Evolutionary conservation across 1,140 invertebrate species (phyloP).

Genomic region (Nephila pilipes): DNA sequence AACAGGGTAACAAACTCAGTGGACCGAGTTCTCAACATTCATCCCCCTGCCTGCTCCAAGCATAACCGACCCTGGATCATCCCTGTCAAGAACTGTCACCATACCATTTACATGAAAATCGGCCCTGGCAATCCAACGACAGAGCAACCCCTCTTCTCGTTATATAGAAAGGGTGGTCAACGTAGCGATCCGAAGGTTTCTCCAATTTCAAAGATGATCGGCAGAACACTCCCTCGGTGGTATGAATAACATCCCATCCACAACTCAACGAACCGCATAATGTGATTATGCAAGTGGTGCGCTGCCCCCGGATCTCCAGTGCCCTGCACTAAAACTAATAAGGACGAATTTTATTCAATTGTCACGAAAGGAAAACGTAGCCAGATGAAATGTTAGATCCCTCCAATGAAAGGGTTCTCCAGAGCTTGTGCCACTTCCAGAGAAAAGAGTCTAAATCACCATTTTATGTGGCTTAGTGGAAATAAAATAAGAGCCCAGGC

Average conservation of each 20-base stretch:
- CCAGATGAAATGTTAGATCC: slow-evolving; percentile 60
- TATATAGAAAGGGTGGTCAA: slow-evolving; percentile 67
- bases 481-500: no score
- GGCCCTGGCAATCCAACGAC: slow-evolving; percentile 33
- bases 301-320: background rate
- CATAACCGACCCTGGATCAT: slow-evolving; percentile 53
- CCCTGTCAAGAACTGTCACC: slow-evolving; percentile 68
- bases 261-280: slow-evolving; percentile 66
- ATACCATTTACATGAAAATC: slow-evolving; percentile 70
- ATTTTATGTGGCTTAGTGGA: background rate
- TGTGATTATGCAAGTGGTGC: slow-evolving; percentile 61
- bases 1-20: slow-evolving; percentile 36
- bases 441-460: background rate
- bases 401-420: slow-evolving; percentile 29
- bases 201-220: slow-evolving; percentile 57
- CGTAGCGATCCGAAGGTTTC: slow-evolving; percentile 39
- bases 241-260: slow-evolving; percentile 71
- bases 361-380: slow-evolving; percentile 30
- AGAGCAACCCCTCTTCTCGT: background rate
- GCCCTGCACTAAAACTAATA: slow-evolving; percentile 63
- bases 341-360: slow-evolving; percentile 70
- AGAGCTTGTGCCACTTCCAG: background rate
- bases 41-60: background rate
- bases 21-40: slow-evolving; percentile 27
- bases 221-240: slow-evolving; percentile 43